Evolutionary conservation across 2,113 vertebrate genomes (phyloP).

Genomic region (Vanacampus margaritifer): DNA sequence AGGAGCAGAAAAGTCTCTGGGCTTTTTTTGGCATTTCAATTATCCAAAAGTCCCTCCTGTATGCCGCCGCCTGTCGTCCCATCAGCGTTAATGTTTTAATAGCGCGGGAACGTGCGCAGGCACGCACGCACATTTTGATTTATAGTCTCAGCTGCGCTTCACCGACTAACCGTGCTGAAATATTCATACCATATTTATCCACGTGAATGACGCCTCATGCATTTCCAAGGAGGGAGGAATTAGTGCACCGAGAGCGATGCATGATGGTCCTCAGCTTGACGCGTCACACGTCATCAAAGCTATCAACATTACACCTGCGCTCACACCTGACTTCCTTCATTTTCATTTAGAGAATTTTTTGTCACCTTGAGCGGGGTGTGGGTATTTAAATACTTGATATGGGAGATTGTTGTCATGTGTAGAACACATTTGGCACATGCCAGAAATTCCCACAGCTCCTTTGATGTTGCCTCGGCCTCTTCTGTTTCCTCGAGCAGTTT

Average conservation of each 20-base stretch:
- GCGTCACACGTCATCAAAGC: constrained; percentile 27
- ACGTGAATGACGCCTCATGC: constrained; percentile 37
- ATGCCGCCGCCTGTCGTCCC: constrained; percentile 22
- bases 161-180: constrained; percentile 41
- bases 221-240: constrained; percentile 50
- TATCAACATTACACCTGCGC: constrained; percentile 2
- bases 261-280: constrained; percentile 17
- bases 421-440: background rate
- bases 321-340: background rate
- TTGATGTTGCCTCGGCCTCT: background rate
- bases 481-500: background rate
- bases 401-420: background rate
- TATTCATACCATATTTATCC: constrained; percentile 40
- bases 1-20: constrained; percentile 45
- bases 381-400: background rate
- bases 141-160: constrained; percentile 34
- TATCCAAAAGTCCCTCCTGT: constrained; percentile 40
- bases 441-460: background rate
- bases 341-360: background rate
- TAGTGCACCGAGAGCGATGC: constrained; percentile 8
- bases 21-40: constrained; percentile 50
- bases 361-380: background rate
- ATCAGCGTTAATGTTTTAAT: constrained; percentile 60
- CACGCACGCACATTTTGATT: constrained; percentile 38
- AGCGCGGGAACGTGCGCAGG: constrained; percentile 16